Conservation (phyloP, 2,888 invertebrate genomes). For the Microctonus aethiopoides region DNA sequence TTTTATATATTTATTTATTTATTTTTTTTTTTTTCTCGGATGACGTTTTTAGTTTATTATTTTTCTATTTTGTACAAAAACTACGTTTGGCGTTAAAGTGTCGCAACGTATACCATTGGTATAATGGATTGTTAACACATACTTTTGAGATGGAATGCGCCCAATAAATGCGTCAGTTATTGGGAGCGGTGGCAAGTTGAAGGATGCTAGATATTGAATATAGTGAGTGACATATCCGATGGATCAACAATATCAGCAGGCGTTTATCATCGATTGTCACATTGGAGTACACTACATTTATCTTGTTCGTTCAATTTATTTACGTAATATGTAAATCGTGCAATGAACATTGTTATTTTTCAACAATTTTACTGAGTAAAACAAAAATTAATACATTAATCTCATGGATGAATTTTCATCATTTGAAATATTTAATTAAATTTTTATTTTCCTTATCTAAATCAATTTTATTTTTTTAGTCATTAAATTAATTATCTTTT, state of each 20-base stretch:
- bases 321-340: neutral
- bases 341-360: neutral
- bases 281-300: neutral
- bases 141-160: neutral
- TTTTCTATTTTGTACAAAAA: conserved; percentile 33
- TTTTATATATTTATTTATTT: conserved; percentile 7
- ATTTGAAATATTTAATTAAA: no score
- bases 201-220: neutral
- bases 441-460: no score
- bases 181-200: conserved; percentile 35
- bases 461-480: no score
- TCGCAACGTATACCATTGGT: conserved; percentile 55
- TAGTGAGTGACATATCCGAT: neutral
- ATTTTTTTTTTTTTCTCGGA: neutral
- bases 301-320: neutral
- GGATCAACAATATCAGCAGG: neutral
- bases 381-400: no score
- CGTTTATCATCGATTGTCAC: neutral
- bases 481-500: no score
- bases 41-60: conserved; percentile 27
- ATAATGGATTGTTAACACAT: neutral
- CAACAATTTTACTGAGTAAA: neutral
- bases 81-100: conserved; percentile 50
- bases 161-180: conserved; percentile 36
- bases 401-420: no score